These are phyloP conservation scores for Tonatia bakeri DNA, from an alignment of 2,113 vertebrate genomes.

Conservation along the genomic window DNA sequence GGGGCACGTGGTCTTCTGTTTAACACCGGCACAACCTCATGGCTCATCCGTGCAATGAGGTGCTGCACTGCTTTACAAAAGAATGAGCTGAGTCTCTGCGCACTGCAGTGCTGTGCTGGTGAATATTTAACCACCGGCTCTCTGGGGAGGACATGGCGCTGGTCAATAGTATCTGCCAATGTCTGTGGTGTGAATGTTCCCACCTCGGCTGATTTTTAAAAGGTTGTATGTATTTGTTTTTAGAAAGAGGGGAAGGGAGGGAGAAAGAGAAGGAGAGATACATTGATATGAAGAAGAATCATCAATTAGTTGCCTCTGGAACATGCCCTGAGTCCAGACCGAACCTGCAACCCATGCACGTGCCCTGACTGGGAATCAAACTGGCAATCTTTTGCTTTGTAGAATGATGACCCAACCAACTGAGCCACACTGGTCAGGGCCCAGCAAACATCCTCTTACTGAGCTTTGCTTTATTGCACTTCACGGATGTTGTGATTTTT, in stretches of 20 bases:
- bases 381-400: too few species aligned
- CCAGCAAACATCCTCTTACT: neutral
- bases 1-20: neutral
- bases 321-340: too few species aligned
- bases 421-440: too few species aligned
- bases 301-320: too few species aligned
- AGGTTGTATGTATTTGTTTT: too few species aligned
- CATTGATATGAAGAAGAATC: too few species aligned
- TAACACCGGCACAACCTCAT: fast-evolving
- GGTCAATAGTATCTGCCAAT: fast-evolving
- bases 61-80: neutral
- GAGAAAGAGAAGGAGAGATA: too few species aligned
- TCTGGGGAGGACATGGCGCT: neutral
- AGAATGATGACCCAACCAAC: too few species aligned
- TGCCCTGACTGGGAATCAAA: too few species aligned
- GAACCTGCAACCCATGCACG: too few species aligned
- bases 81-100: neutral
- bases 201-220: neutral
- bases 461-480: neutral
- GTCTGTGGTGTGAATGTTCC: neutral
- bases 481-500: neutral
- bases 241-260: too few species aligned
- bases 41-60: neutral
- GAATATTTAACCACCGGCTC: neutral
- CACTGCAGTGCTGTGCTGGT: fast-evolving